Percentiles rank a stretch among this genome's conserved stretches.
Conservation (phyloP, 1,140 invertebrate genomes). For the Drosophila biarmipes region DNA sequence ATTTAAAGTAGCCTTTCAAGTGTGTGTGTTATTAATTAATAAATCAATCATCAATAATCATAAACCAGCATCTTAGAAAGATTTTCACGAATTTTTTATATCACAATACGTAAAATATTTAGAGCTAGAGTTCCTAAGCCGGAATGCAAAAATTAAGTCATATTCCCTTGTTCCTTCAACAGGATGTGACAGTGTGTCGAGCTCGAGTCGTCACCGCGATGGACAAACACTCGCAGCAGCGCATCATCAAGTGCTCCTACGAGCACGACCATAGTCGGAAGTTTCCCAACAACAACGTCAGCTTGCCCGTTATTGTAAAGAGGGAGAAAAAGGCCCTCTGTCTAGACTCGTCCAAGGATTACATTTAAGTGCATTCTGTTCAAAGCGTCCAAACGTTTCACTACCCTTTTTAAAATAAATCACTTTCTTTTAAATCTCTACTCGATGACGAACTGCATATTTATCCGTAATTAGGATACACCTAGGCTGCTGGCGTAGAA, state of each 20-base stretch:
- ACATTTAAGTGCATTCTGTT: conserved; percentile 42
- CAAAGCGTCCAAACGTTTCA: conserved; percentile 7
- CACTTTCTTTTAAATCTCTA: conserved; percentile 19
- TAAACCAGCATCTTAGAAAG: too few species aligned
- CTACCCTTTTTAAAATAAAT: conserved; percentile 35
- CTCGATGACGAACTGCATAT: conserved; percentile 7
- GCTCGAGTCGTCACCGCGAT: conserved; percentile 76
- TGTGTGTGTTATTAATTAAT: too few species aligned
- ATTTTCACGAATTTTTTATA: too few species aligned
- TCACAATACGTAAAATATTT: background rate
- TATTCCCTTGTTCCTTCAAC: conserved; percentile 1
- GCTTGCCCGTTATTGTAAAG: conserved; percentile 24
- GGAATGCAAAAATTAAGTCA: background rate
- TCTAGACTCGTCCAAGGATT: conserved; percentile 26
- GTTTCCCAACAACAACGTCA: conserved; percentile 42
- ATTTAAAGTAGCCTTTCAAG: too few species aligned
- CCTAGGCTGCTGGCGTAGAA: background rate
- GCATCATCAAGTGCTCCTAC: conserved; percentile 71
- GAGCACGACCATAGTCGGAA: conserved; percentile 79
- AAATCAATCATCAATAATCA: too few species aligned
- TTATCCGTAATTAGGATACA: conserved; percentile 3
- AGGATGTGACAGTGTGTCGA: conserved; percentile 77
- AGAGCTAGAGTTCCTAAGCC: background rate
- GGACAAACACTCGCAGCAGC: conserved; percentile 55
- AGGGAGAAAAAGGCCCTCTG: conserved; percentile 35